phyloP scores from a whole-genome alignment of 2,888 invertebrate species.

The Nebria salina region DNA sequence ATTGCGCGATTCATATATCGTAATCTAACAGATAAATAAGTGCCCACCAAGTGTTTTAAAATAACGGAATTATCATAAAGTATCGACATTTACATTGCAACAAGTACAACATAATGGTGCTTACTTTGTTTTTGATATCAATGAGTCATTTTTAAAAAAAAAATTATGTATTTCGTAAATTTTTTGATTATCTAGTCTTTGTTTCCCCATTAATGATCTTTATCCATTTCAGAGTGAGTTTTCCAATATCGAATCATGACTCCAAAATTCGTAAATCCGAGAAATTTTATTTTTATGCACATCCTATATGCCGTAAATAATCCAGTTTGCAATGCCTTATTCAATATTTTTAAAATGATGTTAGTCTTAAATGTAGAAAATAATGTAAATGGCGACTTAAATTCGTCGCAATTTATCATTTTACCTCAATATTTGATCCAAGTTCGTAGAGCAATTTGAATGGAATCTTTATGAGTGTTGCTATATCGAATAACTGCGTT shows the following conservation, averaged over 20 bases:
- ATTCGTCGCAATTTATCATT: too few species aligned
- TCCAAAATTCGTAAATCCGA: too few species aligned
- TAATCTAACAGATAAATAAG: not conserved
- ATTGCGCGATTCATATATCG: not conserved
- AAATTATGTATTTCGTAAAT: too few species aligned
- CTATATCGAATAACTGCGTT: conserved; percentile 14
- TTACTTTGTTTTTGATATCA: not conserved
- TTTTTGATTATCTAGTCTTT: too few species aligned
- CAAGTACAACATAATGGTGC: not conserved
- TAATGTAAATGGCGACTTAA: too few species aligned
- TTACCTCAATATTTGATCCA: too few species aligned
- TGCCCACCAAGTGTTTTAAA: not conserved
- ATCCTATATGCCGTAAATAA: too few species aligned
- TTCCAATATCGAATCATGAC: too few species aligned
- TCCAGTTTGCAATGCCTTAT: too few species aligned
- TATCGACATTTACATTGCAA: not conserved
- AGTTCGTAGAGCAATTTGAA: not conserved
- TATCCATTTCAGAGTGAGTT: not conserved
- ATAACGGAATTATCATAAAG: not conserved
- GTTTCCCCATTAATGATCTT: not conserved
- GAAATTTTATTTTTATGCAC: too few species aligned
- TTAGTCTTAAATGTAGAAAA: too few species aligned
- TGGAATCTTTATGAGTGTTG: not conserved
- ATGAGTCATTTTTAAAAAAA: not conserved
- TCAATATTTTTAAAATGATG: too few species aligned